Base-by-base conservation (phyloP, 2,113 vertebrate species). In the Sporophila hypoxantha region DNA sequence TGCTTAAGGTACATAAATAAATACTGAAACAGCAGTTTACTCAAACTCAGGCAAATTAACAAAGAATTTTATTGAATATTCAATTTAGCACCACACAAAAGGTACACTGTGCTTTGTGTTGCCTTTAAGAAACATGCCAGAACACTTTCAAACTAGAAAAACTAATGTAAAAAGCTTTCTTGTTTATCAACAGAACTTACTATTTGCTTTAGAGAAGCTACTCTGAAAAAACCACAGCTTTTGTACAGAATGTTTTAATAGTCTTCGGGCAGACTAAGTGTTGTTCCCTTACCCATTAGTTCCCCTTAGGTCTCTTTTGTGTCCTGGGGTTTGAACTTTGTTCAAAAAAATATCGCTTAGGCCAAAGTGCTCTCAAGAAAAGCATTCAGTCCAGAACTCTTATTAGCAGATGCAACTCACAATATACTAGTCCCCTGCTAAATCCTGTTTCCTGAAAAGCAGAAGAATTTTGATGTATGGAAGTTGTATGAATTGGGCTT, bases 1-100 rank as follows among this genome's bases (percentile, higher is more conserved):
- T 37, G 37, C 21, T 46, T 50, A 62, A 65, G 17, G 52, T 56
- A 76, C 15, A 25, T 18, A 50, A 65, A 5, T 13, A 61, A 32
- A 44, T 90, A 93, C 47, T 85, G 61, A 89, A 77, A 80, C 32
- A n/a, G 34, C 39, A 70, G 53, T 80, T 85, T 87, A 93, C 52
- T n/a, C 55, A 53, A 92, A 87, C 56, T 90, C 79, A 71, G 41
- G 87, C 89, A 93, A 88, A 92, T 82, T 82, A 94, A 92, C 76
- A 77, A 87, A 87, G 68, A 73, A 27, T 4, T 92, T 91, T 93
- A 94, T 76, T 92, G 39, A 90, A 27, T 93, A 83, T 93, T 85
- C 66, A 85, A 71, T 82, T 89, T 70, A 92, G 91, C 87, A 93
- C 91, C 95, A 94, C 89, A 93, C 82, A 89, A 82, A 91, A 92